Percentiles rank a stretch among this genome's conserved stretches.
Conservation (phyloP, 2,797 vertebrate genomes). For the Enteromius fasciolatus region DNA sequence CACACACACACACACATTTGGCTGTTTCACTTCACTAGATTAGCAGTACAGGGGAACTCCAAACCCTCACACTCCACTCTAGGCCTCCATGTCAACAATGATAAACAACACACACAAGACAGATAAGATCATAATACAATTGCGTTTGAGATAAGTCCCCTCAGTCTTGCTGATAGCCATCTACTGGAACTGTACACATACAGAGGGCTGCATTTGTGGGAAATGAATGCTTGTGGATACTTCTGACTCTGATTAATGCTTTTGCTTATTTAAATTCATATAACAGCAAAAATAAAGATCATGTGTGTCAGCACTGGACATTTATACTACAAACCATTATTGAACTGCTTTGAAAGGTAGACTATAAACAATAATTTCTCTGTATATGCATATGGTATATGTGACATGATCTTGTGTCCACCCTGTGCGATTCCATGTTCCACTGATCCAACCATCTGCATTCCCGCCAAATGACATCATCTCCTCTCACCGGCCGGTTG, state of each 20-base stretch:
- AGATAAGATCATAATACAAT: constrained; percentile 45
- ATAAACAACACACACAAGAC: constrained; percentile 40
- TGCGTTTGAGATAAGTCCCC: constrained; percentile 43
- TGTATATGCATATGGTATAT: not conserved
- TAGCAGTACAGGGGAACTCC: constrained; percentile 56
- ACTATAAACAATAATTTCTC: not conserved
- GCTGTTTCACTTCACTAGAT: constrained; percentile 34
- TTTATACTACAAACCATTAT: not conserved
- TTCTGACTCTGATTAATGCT: not conserved
- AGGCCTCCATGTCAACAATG: constrained; percentile 45
- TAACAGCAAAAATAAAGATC: not conserved
- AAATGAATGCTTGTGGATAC: constrained; percentile 15
- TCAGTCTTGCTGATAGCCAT: constrained; percentile 23
- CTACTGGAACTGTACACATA: constrained; percentile 33
- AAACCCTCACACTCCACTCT: constrained; percentile 39
- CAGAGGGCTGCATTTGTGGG: constrained; percentile 13
- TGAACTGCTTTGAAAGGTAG: constrained; percentile 2
- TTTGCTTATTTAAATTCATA: constrained; percentile 12
- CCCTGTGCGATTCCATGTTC: constrained; percentile 8
- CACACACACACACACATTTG: constrained; percentile 16
- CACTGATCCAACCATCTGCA: constrained; percentile 56
- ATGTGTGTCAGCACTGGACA: not conserved
- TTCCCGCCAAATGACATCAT: constrained; percentile 72
- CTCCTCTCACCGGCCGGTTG: constrained; percentile 62
- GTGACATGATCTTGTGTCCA: constrained; percentile 35